Evolutionary conservation across 2,797 vertebrate species (phyloP).

Genomic region (Rhinichthys osculus): DNA sequence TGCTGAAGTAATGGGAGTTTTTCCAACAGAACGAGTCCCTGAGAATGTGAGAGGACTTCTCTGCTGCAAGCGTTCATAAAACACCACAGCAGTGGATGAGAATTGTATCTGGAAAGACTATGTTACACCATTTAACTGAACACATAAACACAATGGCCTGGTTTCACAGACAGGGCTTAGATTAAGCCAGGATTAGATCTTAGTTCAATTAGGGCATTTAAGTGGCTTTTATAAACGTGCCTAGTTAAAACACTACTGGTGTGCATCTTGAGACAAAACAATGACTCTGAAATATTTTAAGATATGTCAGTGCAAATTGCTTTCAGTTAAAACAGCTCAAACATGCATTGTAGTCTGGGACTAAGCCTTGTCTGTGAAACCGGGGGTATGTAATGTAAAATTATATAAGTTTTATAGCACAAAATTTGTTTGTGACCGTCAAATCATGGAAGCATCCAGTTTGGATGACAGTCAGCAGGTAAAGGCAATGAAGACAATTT

Average conservation of each 20-base stretch:
- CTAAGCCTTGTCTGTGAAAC: no score
- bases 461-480: background rate
- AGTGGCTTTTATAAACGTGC: no score
- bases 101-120: background rate
- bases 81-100: background rate
- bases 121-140: background rate
- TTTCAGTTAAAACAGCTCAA: no score
- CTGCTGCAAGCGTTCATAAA: background rate
- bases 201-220: no score
- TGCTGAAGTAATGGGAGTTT: constrained; percentile 9
- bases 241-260: no score
- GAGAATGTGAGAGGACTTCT: constrained; percentile 7
- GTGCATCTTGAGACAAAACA: no score
- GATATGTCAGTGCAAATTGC: no score
- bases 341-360: no score
- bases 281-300: no score
- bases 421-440: background rate
- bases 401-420: background rate
- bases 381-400: background rate
- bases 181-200: no score
- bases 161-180: no score
- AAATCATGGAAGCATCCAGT: background rate
- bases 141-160: background rate
- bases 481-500: background rate
- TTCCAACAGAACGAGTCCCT: constrained; percentile 9